Evolutionary conservation across 2,113 vertebrate species (phyloP).

Genomic region (Oryzias curvinotus): DNA sequence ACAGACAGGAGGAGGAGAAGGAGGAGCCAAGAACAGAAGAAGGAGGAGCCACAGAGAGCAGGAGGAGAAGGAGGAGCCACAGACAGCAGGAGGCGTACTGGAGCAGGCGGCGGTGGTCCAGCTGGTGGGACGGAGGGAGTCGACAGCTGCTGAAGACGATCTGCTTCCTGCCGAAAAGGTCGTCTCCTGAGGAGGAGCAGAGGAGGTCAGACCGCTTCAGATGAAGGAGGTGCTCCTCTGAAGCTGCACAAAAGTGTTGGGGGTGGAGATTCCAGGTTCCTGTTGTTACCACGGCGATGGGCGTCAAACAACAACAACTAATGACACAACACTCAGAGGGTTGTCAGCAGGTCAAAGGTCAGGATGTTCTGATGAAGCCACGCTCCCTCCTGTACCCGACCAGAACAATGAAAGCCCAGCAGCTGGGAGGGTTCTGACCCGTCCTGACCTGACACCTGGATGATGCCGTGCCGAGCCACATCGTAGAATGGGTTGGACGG

Average conservation of each 20-base stretch:
- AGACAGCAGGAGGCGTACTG: slow-evolving; percentile 74
- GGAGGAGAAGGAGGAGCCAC: too few relatives aligned
- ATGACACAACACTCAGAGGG: too few relatives aligned
- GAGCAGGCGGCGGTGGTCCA: slow-evolving; percentile 84
- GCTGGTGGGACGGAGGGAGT: slow-evolving; percentile 84
- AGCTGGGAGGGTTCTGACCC: background rate
- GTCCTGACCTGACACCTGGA: slow-evolving; percentile 83
- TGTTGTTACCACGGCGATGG: too few relatives aligned
- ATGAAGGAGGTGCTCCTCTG: background rate
- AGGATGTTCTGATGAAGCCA: background rate
- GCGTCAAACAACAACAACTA: too few relatives aligned
- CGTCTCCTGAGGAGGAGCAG: slow-evolving; percentile 75
- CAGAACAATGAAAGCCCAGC: background rate
- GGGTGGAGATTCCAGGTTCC: too few relatives aligned
- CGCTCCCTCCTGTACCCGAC: too few relatives aligned
- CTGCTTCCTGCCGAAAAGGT: slow-evolving; percentile 82
- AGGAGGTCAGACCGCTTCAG: background rate
- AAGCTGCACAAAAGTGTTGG: background rate
- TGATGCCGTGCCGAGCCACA: slow-evolving; percentile 85
- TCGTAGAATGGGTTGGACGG: slow-evolving; percentile 83
- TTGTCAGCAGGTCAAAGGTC: too few relatives aligned
- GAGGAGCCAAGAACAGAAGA: too few relatives aligned
- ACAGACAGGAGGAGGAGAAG: too few relatives aligned
- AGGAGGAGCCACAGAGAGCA: too few relatives aligned
- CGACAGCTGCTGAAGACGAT: slow-evolving; percentile 87